These are phyloP conservation scores for Calonectris borealis DNA, from an alignment of 2,113 vertebrate genomes.

Conservation along the genomic window DNA sequence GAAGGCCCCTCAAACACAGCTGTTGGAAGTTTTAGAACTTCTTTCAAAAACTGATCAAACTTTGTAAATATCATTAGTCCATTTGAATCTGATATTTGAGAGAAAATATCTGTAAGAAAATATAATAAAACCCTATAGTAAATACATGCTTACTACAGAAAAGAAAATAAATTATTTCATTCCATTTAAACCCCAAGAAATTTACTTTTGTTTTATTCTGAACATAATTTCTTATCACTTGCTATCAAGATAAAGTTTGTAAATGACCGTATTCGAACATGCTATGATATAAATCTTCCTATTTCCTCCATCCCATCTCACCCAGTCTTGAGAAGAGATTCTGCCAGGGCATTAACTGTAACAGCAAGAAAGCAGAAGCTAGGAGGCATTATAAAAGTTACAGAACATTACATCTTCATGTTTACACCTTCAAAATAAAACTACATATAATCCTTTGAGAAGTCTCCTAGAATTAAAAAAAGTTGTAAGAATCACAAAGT, in stretches of 20 bases:
- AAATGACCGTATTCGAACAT: accelerated
- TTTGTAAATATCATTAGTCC: constrained; percentile 90
- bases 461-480: background rate
- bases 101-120: constrained; percentile 89
- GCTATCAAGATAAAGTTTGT: background rate
- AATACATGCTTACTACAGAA: background rate
- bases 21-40: constrained; percentile 92
- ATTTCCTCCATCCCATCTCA: background rate
- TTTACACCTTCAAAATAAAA: background rate
- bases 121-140: constrained; percentile 8
- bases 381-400: accelerated
- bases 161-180: background rate
- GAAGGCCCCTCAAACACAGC: constrained; percentile 97
- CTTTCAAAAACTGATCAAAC: constrained; percentile 93
- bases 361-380: background rate
- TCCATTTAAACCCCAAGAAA: background rate
- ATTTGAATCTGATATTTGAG: constrained; percentile 92
- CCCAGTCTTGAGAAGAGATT: background rate
- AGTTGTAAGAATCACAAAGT: background rate
- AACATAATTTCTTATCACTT: background rate
- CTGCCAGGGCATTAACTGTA: background rate
- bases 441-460: background rate
- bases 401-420: background rate
- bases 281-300: accelerated
- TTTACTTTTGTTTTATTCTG: background rate